Base-by-base conservation (phyloP, 2,797 vertebrate species). In the Buceros bicornis region DNA sequence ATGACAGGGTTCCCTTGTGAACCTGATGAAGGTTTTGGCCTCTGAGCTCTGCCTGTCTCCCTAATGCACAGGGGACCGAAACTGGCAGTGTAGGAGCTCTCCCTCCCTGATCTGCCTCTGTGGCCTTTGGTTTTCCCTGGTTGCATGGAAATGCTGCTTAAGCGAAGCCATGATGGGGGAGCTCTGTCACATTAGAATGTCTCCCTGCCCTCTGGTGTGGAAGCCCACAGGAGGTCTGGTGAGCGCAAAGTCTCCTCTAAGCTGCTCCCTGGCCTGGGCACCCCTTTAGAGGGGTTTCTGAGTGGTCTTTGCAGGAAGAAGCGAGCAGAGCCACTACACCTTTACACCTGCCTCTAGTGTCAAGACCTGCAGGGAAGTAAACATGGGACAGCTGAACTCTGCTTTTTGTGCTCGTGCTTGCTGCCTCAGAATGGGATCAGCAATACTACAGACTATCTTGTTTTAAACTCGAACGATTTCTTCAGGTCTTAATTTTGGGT, bases 271-370 rank as follows among this genome's bases (percentile, higher is more conserved):
- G 0, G 3, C 13, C 19, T 19, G 14, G 4, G 17, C 17, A 29
- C 33, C 61, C 20, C 13, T 21, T 35, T 31, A 33, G 40, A 17
- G 4, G 25, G 20, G n/a, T 18, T 54, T 40, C 35, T 64, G 8
- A 9, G 0, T 18, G 19, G 19, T 17, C 31, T 47, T 21, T 0
- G 3, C 13, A 7, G 54, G 40, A 45, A 47, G 53, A 7, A 33
- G 14, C 0, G 26, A 26, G 37, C 8, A 20, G 47, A 72, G 33
- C 13, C 0, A 0, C 1, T 4, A 16, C 0, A 2, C 5, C 17
- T 40, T 16, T 22, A 13, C 0, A 1, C 8, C 35, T 82, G 28
- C 16, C 6, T 5, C 6, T 60, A 48, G 29, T 14, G 20, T 37
- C 8, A 5, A 40, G 60, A 40, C 28, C 50, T 24, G 29, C 15